phyloP scores from a whole-genome alignment of 2,113 vertebrate species.

The Podarcis raffonei region DNA sequence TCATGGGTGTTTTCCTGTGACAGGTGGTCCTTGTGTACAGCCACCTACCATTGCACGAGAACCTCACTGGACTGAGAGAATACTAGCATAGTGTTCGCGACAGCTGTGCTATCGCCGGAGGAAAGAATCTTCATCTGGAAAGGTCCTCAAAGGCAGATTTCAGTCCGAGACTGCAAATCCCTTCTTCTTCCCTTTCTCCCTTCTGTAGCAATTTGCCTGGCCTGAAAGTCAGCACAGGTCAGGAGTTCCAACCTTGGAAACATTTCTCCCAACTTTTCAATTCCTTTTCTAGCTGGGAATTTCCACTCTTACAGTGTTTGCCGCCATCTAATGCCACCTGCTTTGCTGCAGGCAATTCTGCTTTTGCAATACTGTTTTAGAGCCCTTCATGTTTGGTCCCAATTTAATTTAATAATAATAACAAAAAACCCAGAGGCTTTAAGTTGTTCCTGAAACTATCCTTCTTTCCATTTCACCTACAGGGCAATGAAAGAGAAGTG shows the following conservation, averaged over 20 bases:
- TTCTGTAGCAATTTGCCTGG: not conserved
- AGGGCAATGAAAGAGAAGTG: not conserved
- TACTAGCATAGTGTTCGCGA: not conserved
- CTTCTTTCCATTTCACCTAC: not conserved
- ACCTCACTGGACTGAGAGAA: not conserved
- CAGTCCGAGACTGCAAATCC: not conserved
- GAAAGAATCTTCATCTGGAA: not conserved
- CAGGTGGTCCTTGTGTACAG: not conserved
- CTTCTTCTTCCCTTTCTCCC: no score
- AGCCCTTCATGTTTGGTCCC: not conserved
- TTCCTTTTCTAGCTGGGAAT: not conserved
- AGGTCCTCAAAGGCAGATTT: not conserved
- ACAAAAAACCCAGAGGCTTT: not conserved
- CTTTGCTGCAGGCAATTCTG: slow-evolving; percentile 2
- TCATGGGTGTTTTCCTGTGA: not conserved
- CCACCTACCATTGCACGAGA: not conserved
- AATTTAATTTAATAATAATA: not conserved
- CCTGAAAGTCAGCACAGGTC: not conserved
- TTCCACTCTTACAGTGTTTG: slow-evolving; percentile 5
- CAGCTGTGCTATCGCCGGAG: not conserved
- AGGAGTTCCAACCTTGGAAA: not conserved
- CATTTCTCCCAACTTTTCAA: not conserved
- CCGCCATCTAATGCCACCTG: not conserved
- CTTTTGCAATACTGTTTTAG: slow-evolving; percentile 4
- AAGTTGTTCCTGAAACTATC: not conserved